Evolutionary conservation across 30 jellyfish, hydroid and myxozoan genomes (phyloP).

Genomic region (Pelagia noctiluca): DNA sequence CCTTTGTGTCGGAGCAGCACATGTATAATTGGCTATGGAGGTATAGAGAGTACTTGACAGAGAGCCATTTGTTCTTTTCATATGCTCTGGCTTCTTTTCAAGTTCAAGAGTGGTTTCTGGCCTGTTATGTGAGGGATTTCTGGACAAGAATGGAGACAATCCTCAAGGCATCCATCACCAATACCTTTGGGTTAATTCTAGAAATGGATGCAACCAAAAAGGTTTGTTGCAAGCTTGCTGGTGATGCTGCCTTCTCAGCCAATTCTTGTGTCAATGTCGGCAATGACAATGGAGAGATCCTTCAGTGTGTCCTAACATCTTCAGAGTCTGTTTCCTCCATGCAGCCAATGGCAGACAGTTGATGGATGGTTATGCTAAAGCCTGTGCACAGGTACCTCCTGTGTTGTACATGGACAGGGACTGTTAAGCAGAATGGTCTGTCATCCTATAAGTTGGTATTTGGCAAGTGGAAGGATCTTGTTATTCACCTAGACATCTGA

Average conservation of each 20-base stretch:
- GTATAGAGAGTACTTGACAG: too few relatives aligned
- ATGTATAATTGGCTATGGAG: too few relatives aligned
- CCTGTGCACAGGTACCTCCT: conserved; percentile 12
- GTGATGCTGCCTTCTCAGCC: background rate
- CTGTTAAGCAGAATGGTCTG: background rate
- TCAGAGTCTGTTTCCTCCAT: conserved; percentile 5
- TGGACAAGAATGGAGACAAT: conserved; percentile 15
- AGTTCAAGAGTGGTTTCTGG: conserved; percentile 1
- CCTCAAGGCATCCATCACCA: conserved; percentile 17
- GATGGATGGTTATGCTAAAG: conserved; percentile 30
- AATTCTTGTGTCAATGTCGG: background rate
- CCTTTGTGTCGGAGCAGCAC: too few relatives aligned
- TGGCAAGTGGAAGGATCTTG: conserved; percentile 21
- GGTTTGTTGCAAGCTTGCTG: background rate
- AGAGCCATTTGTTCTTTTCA: too few relatives aligned
- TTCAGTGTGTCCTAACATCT: conserved; percentile 12
- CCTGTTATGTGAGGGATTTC: background rate
- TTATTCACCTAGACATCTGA: conserved; percentile 57
- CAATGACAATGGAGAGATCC: background rate
- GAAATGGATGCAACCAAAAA: conserved; percentile 2
- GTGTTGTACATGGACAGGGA: background rate
- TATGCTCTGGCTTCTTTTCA: too few relatives aligned
- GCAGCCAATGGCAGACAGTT: conserved; percentile 49
- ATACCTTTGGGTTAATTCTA: background rate
- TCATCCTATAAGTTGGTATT: background rate